Evolutionary conservation across 2,113 vertebrate species (phyloP).

Genomic region (Pseudopipra pipra): DNA sequence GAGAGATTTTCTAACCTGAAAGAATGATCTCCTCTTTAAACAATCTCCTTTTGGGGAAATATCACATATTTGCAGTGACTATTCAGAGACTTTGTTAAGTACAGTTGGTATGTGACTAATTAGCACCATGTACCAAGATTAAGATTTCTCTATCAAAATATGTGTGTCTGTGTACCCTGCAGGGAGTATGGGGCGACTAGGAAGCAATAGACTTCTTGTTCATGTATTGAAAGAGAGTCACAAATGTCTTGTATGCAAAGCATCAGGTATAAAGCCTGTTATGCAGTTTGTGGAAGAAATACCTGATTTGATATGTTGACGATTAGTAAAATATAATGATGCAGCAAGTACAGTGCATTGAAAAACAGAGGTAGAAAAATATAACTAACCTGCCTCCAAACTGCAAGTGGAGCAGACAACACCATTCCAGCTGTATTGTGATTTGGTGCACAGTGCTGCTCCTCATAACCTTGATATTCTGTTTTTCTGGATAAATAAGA

Average conservation of each 20-base stretch:
- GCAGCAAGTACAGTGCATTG: not conserved
- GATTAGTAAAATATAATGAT: not conserved
- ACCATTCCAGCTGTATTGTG: not conserved
- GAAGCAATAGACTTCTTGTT: not conserved
- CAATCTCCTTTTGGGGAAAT: not conserved
- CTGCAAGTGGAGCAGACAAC: not conserved
- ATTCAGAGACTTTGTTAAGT: not conserved
- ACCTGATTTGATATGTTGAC: not conserved
- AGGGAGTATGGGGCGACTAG: not conserved
- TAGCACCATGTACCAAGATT: not conserved
- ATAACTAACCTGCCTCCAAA: not conserved
- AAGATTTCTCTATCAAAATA: not conserved
- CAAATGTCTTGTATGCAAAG: not conserved
- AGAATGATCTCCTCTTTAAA: not conserved
- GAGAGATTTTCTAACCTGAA: not conserved
- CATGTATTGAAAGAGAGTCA: not conserved
- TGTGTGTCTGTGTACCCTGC: not conserved
- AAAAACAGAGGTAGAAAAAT: not conserved
- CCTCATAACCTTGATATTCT: not conserved
- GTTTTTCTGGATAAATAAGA: not conserved
- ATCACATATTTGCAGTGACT: not conserved
- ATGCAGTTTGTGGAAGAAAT: not conserved
- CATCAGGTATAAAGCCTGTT: not conserved
- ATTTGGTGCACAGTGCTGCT: not conserved
- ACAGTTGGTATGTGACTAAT: not conserved